Evolutionary conservation across 2,888 invertebrate genomes (phyloP), one percentile per base, ranked within the genome.

Genomic region (Drosophila demipolita): DNA sequence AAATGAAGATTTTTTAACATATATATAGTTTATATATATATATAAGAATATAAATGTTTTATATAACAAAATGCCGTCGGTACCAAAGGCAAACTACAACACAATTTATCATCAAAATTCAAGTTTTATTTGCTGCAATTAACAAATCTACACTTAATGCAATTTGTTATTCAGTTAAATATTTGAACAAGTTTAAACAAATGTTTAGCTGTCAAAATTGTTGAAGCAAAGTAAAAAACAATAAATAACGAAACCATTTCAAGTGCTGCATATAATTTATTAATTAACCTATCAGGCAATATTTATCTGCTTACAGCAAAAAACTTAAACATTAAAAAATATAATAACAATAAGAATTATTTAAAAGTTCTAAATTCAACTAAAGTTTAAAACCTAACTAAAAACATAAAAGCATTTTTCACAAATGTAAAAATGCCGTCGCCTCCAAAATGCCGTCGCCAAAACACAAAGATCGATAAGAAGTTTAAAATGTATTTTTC

Each of bases 61-160:
- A 4, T 40, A n/a, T 40, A 23, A 15, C 50, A 3, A 50, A 50
- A 50, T 29, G 59, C 59, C 49, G 38, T 48, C 64, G 64, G 45
- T 48, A 11, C 15, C 17, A 9, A n/a, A n/a, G 9, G 29, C 20
- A 17, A n/a, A 8, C n/a, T 3, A 60, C 17, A 33, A 20, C 5
- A 3, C 23, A 45, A 42, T n/a, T 35, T 29, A 26, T 20, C 12
- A 45, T 32, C n/a, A 7, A 23, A 45, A 45, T 45, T 15, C 32
- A 36, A 45, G 33, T 23, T 15, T 11, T 11, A n/a, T 42, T 26
- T 5, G 6, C 12, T 40, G 17, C 35, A 66, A 65, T 66, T 52
- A 42, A 20, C 45, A 42, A 38, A 38, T 54, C 26, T 33, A 54
- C 54, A 54, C 54, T 7, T n/a, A 11, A 17, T n/a, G 29, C 17